These are phyloP conservation scores for Phataginus tricuspis DNA, from an alignment of 2,797 vertebrate genomes.

Conservation along the genomic window DNA sequence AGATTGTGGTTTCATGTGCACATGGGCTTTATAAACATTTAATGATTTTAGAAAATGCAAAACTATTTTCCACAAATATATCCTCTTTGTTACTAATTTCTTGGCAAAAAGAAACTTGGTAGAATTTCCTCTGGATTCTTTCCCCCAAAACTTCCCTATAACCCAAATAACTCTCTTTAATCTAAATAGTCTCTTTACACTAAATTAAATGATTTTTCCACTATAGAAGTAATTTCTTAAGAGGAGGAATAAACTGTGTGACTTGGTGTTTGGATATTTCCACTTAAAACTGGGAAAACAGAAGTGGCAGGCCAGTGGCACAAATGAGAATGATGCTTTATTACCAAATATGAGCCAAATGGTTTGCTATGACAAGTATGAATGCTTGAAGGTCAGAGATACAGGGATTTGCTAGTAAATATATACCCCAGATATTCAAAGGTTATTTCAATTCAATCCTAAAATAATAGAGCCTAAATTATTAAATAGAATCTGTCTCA, in stretches of 20 bases:
- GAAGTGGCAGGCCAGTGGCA: neutral
- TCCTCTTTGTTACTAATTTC: conserved; percentile 45
- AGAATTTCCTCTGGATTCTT: conserved; percentile 45
- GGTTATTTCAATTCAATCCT: conserved; percentile 52
- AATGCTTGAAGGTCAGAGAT: neutral
- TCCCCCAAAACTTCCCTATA: conserved; percentile 1
- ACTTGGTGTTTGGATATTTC: neutral
- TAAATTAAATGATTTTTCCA: conserved; percentile 49
- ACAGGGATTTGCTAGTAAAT: conserved; percentile 5
- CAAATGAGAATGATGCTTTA: neutral
- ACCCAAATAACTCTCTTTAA: conserved; percentile 23
- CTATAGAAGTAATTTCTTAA: conserved; percentile 38
- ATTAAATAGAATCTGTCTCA: conserved; percentile 66
- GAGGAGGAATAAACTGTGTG: neutral
- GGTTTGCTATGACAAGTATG: neutral
- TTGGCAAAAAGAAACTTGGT: conserved; percentile 27
- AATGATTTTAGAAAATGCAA: conserved; percentile 31
- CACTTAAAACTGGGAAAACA: neutral
- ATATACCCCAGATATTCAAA: conserved; percentile 24
- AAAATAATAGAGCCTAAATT: conserved; percentile 73
- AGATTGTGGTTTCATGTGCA: neutral
- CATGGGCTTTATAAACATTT: neutral
- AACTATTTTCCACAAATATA: conserved; percentile 34
- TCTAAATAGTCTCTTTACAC: neutral
- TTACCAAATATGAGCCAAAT: neutral